phyloP scores from a whole-genome alignment of 2,113 vertebrate species.

The Entomyzon cyanotis region DNA sequence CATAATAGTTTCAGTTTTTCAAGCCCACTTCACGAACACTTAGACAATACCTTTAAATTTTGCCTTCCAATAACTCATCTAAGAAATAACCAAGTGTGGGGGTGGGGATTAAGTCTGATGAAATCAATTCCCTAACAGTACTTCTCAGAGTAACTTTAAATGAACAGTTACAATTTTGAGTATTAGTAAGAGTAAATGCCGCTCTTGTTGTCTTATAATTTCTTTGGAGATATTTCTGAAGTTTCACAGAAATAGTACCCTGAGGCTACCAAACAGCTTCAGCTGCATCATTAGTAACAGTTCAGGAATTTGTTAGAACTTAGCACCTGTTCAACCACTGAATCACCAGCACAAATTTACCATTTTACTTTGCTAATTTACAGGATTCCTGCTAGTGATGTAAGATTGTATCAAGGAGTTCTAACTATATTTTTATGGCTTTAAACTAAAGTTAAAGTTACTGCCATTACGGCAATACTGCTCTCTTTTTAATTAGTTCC shows the following conservation, averaged over 20 bases:
- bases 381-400: slow-evolving; percentile 34
- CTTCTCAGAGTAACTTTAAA: not conserved
- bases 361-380: slow-evolving; percentile 32
- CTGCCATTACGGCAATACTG: not conserved
- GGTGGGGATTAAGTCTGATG: not conserved
- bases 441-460: slow-evolving; percentile 12
- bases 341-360: slow-evolving; percentile 48
- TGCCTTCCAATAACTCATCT: not conserved
- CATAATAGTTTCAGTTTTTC: not conserved
- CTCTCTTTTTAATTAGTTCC: slow-evolving; percentile 24
- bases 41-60: not conserved
- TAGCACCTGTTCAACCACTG: slow-evolving; percentile 60
- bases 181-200: slow-evolving; percentile 1
- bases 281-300: slow-evolving; percentile 62
- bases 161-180: not conserved
- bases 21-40: not conserved
- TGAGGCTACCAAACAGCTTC: slow-evolving; percentile 32
- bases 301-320: slow-evolving; percentile 60
- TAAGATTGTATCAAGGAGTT: slow-evolving; percentile 1
- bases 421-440: slow-evolving; percentile 4
- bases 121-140: not conserved
- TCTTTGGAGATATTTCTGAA: not conserved
- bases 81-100: not conserved
- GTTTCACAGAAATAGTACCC: slow-evolving; percentile 27
- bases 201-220: not conserved